Evolutionary conservation across 2,113 vertebrate genomes (phyloP).

Genomic region (Rhea americana): DNA sequence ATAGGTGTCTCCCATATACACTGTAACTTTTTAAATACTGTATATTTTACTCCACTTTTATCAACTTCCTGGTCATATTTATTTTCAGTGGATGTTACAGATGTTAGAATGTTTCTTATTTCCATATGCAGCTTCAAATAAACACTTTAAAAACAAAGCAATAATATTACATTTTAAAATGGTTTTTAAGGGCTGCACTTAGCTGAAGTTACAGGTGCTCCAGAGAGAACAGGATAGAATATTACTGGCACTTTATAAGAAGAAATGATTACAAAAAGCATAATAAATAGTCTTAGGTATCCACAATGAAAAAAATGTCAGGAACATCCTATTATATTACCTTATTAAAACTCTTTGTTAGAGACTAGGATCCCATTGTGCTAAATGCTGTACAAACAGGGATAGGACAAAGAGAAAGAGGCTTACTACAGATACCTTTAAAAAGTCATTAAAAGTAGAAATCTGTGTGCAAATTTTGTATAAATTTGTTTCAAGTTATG

Average conservation of each 20-base stretch:
- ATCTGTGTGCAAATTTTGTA: neutral
- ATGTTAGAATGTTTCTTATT: neutral
- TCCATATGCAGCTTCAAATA: neutral
- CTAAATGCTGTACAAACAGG: neutral
- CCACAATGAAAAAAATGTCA: neutral
- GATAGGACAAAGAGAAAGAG: neutral
- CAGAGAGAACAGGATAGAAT: neutral
- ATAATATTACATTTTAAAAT: neutral
- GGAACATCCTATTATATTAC: neutral
- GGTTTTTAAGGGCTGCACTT: neutral
- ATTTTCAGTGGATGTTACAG: neutral
- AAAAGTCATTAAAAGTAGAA: neutral
- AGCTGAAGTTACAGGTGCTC: neutral
- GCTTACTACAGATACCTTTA: neutral
- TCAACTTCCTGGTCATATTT: neutral
- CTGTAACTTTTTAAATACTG: neutral
- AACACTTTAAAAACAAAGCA: neutral
- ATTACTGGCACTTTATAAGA: neutral
- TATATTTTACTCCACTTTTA: neutral
- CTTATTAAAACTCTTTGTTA: neutral
- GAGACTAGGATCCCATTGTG: neutral
- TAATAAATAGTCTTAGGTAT: neutral
- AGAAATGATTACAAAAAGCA: neutral
- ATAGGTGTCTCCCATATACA: neutral
- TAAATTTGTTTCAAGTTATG: neutral